Evolutionary conservation across 1,140 invertebrate species (phyloP), one percentile per base, ranked within the genome.

Genomic region (Platyscapa corneri): DNA sequence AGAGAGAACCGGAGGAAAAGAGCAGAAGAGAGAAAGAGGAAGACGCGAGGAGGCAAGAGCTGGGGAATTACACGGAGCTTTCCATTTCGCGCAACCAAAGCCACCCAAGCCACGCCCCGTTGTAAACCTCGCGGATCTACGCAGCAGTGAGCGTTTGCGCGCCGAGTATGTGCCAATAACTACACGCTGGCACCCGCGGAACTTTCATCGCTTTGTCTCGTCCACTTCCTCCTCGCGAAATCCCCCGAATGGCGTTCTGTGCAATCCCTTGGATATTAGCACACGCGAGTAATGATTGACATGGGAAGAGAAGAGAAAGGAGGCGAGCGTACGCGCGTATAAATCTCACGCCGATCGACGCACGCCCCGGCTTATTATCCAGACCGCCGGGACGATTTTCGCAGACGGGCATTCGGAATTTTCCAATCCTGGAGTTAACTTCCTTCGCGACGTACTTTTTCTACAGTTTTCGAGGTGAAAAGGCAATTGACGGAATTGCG

Each of bases 1-100:
- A 67, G 79, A 65, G 79, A 81, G 37, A 67, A n/a, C n/a, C n/a
- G n/a, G n/a, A n/a, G n/a, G n/a, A 34, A 81, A 64, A 67, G 79
- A 70, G 42, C 34, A 53, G n/a, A 53, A 74, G 72, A 76, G 20
- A 82, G 72, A 65, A 18, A 53, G 49, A 10, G 49, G 49, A 14
- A 30, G 72, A 60, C 10, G n/a, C n/a, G n/a, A n/a, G 34, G 20
- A 12, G 60, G 53, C 20, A 60, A 79, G 80, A 27, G 32, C 49
- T 60, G 53, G 67, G 32, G 56, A 39, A 67, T 75, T 37, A 70
- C 18, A 34, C 3, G 67, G 34, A 70, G 67, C 20, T 70, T 70
- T 70, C 67, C 32, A 37, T 70, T 70, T 34, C 5, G 70, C 70
- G 70, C 27, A 18, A 46, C 42, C n/a, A n/a, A n/a, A n/a, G n/a